These are phyloP conservation scores for Nothocercus nigrocapillus DNA, from an alignment of 2,113 vertebrate species.

Conservation along the genomic window DNA sequence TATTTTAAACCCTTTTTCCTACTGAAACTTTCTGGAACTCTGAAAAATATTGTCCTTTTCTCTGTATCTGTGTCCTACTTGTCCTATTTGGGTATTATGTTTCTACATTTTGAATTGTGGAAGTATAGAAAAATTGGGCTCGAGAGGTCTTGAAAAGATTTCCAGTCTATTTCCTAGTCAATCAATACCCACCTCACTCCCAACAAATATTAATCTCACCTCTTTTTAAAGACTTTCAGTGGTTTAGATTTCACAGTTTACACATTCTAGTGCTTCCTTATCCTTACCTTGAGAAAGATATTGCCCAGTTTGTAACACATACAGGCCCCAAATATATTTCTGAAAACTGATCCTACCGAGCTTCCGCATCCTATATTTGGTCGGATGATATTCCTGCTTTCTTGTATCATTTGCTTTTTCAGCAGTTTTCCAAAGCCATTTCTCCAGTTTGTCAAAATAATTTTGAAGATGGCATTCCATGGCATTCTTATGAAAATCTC, in stretches of 20 bases:
- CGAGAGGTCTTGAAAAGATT: background rate
- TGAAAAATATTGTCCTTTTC: background rate
- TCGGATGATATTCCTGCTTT: background rate
- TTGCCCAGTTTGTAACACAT: background rate
- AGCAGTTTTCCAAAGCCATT: background rate
- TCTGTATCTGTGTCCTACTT: background rate
- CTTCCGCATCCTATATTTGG: background rate
- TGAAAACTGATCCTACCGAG: background rate
- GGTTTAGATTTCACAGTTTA: background rate
- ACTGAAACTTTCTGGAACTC: background rate
- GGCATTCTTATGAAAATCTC: background rate
- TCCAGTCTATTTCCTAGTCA: background rate
- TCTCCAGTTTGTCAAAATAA: background rate
- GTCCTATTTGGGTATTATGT: background rate
- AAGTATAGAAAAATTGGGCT: background rate
- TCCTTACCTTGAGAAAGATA: background rate
- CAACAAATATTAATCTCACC: too few species aligned
- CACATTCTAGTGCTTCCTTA: background rate
- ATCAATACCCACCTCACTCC: background rate
- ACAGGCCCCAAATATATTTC: background rate
- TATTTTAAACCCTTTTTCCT: background rate
- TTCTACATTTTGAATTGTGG: background rate
- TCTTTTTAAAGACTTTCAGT: too few species aligned
- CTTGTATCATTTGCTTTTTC: background rate
- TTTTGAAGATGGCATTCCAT: background rate